Base-by-base conservation (phyloP, 2,113 vertebrate species). In the Laterallus jamaicensis region DNA sequence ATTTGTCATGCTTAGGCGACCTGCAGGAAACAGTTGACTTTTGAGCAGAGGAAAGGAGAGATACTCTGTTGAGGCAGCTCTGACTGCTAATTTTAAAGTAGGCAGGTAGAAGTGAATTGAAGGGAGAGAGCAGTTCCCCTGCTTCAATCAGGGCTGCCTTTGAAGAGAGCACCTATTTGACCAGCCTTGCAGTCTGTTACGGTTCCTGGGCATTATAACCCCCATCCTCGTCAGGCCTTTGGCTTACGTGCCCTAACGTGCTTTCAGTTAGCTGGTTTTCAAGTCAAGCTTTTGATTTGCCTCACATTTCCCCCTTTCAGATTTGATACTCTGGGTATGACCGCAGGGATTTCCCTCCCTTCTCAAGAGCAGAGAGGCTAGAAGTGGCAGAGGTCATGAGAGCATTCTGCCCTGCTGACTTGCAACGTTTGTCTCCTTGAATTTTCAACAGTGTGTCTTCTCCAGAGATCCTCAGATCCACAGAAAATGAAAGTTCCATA, bases 291-390 rank as follows among this genome's bases (percentile, higher is more conserved):
- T 93, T 63, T 80, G 67, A 37, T 90, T 88, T 88, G 63, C 63
- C n/a, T 89, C 39, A 42, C 35, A 15, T 55, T 88, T 90, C 29
- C 52, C 37, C 35, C 25, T 76, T 82, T 80, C 59, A 47, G 25
- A 55, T 73, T 82, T 94, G 58, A 37, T 94, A 62, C 40, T 82
- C 29, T 52, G 50, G 37, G 49, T 96, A 77, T 90, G 92, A 63
- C n/a, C 35, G 70, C 37, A 86, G 82, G 84, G 82, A 67, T 82
- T 76, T 91, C 75, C 91, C 63, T 78, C 49, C 24, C 39, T 86
- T 56, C 56, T 78, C 8, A 17, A 32, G 35, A 60, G 16, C 47
- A 40, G 24, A 58, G 50, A 62, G 86, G 2, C 44, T 88, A 35
- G 24, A 91, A 95, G 49, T 50, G 12, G 44, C n/a, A 90, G 44